These are phyloP conservation scores for Oscheius sp. DNA, from an alignment of 1,140 invertebrate genomes.

Conservation along the genomic window DNA sequence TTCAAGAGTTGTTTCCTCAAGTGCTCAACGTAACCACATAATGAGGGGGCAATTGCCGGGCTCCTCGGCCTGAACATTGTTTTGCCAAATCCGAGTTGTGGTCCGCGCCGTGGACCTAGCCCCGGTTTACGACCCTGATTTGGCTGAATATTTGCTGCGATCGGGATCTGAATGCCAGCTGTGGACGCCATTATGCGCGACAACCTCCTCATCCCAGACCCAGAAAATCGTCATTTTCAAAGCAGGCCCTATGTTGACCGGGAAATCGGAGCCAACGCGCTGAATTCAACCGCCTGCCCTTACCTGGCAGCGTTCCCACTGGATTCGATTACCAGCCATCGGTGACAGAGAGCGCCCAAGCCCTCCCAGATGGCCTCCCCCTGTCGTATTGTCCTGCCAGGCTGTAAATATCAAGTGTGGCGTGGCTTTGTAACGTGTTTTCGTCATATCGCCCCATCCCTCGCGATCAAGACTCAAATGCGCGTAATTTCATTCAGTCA, in stretches of 20 bases:
- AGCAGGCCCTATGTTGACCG: not conserved
- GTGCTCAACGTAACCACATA: too few species aligned
- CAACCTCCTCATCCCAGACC: slow-evolving; percentile 9
- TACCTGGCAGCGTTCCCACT: not conserved
- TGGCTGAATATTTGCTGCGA: not conserved
- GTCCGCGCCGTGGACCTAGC: not conserved
- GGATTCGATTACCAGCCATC: slow-evolving; percentile 11
- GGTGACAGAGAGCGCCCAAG: too few species aligned
- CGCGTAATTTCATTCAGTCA: too few species aligned
- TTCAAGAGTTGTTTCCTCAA: not conserved
- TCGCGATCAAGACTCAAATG: too few species aligned
- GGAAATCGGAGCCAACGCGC: not conserved
- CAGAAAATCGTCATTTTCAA: too few species aligned
- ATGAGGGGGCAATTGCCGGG: too few species aligned
- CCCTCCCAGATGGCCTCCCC: too few species aligned
- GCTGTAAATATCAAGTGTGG: too few species aligned
- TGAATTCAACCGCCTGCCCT: not conserved
- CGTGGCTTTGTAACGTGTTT: too few species aligned
- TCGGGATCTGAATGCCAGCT: slow-evolving; percentile 3
- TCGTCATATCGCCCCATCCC: too few species aligned
- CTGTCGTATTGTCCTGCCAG: too few species aligned
- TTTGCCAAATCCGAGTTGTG: not conserved
- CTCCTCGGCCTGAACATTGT: too few species aligned
- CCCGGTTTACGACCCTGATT: slow-evolving; percentile 9
- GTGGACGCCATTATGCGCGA: slow-evolving; percentile 11